phyloP scores from a whole-genome alignment of 2,797 vertebrate genomes.

The Accipiter badius region DNA sequence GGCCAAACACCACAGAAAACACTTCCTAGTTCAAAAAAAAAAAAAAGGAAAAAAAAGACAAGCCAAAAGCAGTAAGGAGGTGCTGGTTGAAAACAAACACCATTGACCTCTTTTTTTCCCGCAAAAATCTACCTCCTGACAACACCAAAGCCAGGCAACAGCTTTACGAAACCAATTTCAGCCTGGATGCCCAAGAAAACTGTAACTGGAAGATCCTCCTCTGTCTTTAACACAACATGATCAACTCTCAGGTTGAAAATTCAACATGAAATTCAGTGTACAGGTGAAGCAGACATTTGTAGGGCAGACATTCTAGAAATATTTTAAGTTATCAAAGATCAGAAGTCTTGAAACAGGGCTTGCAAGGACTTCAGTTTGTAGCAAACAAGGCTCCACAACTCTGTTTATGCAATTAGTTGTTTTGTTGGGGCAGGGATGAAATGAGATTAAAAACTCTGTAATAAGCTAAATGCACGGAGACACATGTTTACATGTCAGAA shows the following conservation, averaged over 20 bases:
- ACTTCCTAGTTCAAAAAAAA: background rate
- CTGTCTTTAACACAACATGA: background rate
- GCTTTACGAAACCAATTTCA: background rate
- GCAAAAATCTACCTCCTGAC: background rate
- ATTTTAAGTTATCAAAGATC: background rate
- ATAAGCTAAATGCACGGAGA: background rate
- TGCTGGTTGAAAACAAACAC: background rate
- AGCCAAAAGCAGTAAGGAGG: background rate
- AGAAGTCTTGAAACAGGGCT: background rate
- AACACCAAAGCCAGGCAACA: background rate
- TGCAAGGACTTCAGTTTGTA: background rate
- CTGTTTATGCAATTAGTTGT: background rate
- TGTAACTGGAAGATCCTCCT: background rate
- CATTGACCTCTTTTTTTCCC: background rate
- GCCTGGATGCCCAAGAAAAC: background rate
- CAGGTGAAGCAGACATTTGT: background rate
- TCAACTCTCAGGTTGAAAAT: background rate
- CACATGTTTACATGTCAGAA: background rate
- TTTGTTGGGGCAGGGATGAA: background rate
- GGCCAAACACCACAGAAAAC: background rate
- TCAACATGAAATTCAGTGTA: background rate
- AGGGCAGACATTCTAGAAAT: background rate
- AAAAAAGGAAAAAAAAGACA: background rate
- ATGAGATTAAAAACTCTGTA: background rate
- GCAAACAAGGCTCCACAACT: background rate